phyloP scores from a whole-genome alignment of 2,797 vertebrate genomes.

The Loriculus beryllinus region DNA sequence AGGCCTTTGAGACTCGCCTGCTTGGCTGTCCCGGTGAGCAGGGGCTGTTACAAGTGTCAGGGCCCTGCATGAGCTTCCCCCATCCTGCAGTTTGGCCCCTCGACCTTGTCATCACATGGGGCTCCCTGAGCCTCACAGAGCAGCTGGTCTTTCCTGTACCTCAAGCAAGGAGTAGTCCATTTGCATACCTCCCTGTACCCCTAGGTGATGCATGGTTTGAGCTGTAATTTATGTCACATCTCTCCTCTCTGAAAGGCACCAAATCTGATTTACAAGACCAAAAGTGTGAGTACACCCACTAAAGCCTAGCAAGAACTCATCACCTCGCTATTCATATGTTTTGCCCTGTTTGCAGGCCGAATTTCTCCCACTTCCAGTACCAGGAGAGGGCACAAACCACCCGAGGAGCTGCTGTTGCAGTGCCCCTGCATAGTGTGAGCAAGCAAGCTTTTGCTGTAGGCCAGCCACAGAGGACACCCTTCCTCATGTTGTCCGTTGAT shows the following conservation, averaged over 20 bases:
- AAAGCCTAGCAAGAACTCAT: background rate
- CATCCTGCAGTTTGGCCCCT: background rate
- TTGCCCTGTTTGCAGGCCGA: background rate
- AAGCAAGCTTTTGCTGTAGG: background rate
- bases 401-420: background rate
- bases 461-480: fast-evolving
- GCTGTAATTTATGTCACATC: background rate
- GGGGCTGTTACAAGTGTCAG: background rate
- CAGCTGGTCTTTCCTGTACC: background rate
- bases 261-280: background rate
- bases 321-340: background rate
- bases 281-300: background rate
- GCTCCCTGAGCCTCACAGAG: background rate
- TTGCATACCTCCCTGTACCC: too few species aligned
- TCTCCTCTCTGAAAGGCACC: background rate
- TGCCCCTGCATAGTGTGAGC: background rate
- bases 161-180: background rate
- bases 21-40: background rate
- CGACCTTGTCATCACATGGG: background rate
- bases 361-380: background rate
- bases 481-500: background rate
- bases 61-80: background rate
- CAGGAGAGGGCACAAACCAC: background rate
- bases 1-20: background rate
- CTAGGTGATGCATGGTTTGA: background rate